Conservation (phyloP, 2,888 invertebrate species). For the Odontomyia ornata region DNA sequence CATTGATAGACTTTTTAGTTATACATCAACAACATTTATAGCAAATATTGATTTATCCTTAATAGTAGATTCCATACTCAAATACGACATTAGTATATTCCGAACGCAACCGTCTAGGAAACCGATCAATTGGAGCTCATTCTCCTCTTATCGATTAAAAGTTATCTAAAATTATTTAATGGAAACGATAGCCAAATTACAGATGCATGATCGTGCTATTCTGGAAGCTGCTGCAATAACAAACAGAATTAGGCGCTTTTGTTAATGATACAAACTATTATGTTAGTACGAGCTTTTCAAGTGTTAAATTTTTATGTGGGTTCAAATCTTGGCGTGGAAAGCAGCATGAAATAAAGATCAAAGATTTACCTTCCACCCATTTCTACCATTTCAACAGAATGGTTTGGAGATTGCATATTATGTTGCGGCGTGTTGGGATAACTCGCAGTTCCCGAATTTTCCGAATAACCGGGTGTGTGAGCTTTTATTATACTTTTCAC, state of each 20-base stretch:
- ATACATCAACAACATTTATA: too few species aligned
- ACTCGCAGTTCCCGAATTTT: constrained; percentile 65
- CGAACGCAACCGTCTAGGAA: not conserved
- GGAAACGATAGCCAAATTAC: constrained; percentile 53
- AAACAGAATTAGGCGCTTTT: constrained; percentile 51
- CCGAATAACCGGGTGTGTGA: constrained; percentile 74
- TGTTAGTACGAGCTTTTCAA: not conserved
- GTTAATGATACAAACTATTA: constrained; percentile 20
- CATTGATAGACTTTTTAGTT: too few species aligned
- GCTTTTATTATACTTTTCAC: constrained; percentile 86
- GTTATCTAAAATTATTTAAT: not conserved
- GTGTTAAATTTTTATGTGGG: not conserved
- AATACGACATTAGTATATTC: not conserved
- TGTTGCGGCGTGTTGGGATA: constrained; percentile 77
- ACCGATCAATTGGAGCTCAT: not conserved
- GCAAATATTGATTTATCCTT: too few species aligned
- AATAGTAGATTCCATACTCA: not conserved
- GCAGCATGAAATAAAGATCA: not conserved
- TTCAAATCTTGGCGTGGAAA: not conserved
- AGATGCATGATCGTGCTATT: constrained; percentile 65
- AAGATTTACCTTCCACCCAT: constrained; percentile 77
- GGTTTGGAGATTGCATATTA: constrained; percentile 74
- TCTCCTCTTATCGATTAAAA: too few species aligned
- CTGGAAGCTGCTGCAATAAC: constrained; percentile 61
- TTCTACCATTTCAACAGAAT: constrained; percentile 77